Evolutionary conservation across 2,888 invertebrate species (phyloP).

Genomic region (Metalampra italica): DNA sequence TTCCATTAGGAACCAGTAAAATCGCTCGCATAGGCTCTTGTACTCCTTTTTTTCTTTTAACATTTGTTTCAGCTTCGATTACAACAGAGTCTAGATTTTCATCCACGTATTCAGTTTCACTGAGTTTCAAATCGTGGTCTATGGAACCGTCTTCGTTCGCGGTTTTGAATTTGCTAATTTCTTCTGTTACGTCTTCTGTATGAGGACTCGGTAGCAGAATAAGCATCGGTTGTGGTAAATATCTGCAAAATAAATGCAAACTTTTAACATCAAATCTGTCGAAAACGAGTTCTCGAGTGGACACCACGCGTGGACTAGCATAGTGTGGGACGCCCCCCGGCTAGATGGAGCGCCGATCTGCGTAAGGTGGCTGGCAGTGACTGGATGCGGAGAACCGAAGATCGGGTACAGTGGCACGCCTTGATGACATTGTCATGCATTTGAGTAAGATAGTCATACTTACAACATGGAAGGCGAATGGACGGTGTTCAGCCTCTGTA

Average conservation of each 20-base stretch:
- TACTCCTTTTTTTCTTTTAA: conserved; percentile 18
- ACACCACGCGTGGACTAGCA: no score
- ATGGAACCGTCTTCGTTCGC: conserved; percentile 13
- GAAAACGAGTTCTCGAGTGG: no score
- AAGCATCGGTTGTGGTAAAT: conserved; percentile 36
- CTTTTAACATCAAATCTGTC: not conserved
- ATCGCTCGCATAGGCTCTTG: conserved; percentile 23
- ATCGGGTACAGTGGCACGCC: no score
- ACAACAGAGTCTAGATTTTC: conserved; percentile 46
- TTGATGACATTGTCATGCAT: no score
- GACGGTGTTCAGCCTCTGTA: conserved; percentile 28
- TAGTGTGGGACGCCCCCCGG: no score
- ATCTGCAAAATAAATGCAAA: conserved; percentile 23
- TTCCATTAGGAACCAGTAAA: conserved; percentile 36
- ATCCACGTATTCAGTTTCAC: conserved; percentile 26
- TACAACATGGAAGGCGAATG: conserved; percentile 33
- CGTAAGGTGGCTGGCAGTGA: no score
- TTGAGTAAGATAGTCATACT: conserved; percentile 19
- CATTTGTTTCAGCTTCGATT: conserved; percentile 39
- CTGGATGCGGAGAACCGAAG: no score
- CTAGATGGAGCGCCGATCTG: no score
- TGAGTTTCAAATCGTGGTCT: conserved; percentile 13
- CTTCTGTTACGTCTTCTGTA: conserved; percentile 1
- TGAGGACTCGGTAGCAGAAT: conserved; percentile 40
- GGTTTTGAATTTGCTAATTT: conserved; percentile 14